Evolutionary conservation across 2,113 vertebrate species (phyloP), one percentile per base, ranked within the genome.

Genomic region (Tretioscincus oriximinensis): DNA sequence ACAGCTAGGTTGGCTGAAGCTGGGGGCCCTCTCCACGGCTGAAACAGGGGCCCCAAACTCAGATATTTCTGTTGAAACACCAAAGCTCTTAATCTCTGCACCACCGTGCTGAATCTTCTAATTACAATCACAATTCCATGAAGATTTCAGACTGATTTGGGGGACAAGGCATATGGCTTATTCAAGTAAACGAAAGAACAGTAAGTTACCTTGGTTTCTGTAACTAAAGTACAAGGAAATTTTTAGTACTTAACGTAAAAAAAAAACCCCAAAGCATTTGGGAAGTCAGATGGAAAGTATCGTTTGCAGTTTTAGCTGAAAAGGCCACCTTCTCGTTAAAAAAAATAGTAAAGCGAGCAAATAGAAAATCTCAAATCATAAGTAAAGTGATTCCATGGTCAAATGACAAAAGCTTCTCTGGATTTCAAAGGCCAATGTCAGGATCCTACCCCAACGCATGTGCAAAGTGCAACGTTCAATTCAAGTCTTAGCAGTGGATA

Each of bases 381-480:
- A 58, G 31, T 28, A 69, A 76, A 76, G 68, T 18, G 2, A 71
- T 69, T 71, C 82, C 58, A 60, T 72, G 10, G 64, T 65, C 29
- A 76, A 60, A 86, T 54, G 76, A 22, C n/a, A 66, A 80, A 51
- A 28, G 22, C 16, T 49, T n/a, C 9, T 76, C 73, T 74, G 26
- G 77, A 29, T 41, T 79, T 12, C 5, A 47, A 76, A 58, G 4
- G 2, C 63, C 58, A 85, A 66, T 31, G 68, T 80, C 28, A 86
- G 74, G 64, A 41, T 72, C 0, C 4, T 47, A 63, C 31, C 22
- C 29, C 65, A 66, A 45, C 31, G 73, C 51, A 22, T 29, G 72
- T 73, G 71, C 69, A 85, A 84, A 76, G 75, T 81, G 84, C 79
- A 73, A 87, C 79, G 29, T 75, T 29, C 73, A 60, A 78, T 80